A percentile compares a stretch with the other conserved stretches of the same genome.
These are phyloP conservation scores for Saxidomus purpurata DNA, from an alignment of 1,140 invertebrate genomes.

Conservation along the genomic window DNA sequence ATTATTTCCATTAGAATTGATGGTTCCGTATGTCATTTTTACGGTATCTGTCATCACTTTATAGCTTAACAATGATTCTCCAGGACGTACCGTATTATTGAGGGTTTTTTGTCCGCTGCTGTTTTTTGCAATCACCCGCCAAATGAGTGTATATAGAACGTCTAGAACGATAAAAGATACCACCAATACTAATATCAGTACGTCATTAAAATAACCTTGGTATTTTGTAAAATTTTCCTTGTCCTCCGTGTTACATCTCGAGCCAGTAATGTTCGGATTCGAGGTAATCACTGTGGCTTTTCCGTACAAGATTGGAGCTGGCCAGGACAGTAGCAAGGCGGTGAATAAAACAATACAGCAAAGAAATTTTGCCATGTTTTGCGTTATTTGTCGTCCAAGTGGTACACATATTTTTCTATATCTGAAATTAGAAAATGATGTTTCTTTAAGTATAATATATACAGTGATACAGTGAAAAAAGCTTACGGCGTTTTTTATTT, in stretches of 20 bases:
- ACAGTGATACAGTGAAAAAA: slow-evolving; percentile 66
- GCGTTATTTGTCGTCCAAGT: slow-evolving; percentile 60
- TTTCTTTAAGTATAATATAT: slow-evolving; percentile 57
- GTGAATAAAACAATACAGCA: slow-evolving; percentile 62
- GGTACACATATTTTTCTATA: slow-evolving; percentile 76
- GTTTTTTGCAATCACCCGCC: slow-evolving; percentile 68
- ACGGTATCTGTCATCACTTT: not conserved
- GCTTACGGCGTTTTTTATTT: too few species aligned
- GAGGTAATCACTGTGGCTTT: slow-evolving; percentile 22
- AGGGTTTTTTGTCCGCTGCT: not conserved
- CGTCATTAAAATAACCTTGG: slow-evolving; percentile 61
- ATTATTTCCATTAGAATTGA: not conserved
- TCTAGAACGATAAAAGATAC: slow-evolving; percentile 66
- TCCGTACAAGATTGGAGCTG: slow-evolving; percentile 72
- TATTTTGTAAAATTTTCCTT: slow-evolving; percentile 42
- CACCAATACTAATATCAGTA: slow-evolving; percentile 65
- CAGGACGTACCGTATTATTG: not conserved
- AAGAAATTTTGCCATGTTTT: slow-evolving; percentile 56
- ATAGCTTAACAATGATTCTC: not conserved
- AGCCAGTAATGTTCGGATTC: slow-evolving; percentile 30
- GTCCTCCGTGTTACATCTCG: slow-evolving; percentile 67
- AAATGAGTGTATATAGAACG: slow-evolving; percentile 71
- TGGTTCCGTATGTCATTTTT: not conserved
- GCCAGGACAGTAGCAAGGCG: slow-evolving; percentile 74
- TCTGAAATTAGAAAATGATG: slow-evolving; percentile 64